Evolutionary conservation across 1,140 invertebrate genomes (phyloP).

Genomic region (Drosophila kurseongensis): DNA sequence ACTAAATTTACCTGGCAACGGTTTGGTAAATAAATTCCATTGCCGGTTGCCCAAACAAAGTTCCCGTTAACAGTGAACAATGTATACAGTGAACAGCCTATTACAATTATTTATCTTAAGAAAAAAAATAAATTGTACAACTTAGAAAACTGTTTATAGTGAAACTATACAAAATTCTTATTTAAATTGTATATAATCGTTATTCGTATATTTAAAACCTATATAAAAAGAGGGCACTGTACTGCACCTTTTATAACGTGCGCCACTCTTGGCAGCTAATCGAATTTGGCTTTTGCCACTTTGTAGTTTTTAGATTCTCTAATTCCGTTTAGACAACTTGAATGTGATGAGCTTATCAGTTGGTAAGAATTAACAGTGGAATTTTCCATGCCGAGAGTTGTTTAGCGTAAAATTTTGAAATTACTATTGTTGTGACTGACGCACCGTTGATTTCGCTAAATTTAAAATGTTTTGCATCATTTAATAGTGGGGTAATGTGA

Average conservation of each 20-base stretch:
- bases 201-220: background rate
- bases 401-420: constrained; percentile 23
- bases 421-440: constrained; percentile 18
- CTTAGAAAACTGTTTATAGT: too few relatives aligned
- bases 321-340: constrained; percentile 12
- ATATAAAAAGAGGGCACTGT: background rate
- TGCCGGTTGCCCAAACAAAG: constrained; percentile 2
- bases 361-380: constrained; percentile 19
- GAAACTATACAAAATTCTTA: too few relatives aligned
- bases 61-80: background rate
- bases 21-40: background rate
- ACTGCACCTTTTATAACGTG: background rate
- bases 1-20: constrained; percentile 11
- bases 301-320: constrained; percentile 15
- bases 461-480: constrained; percentile 39
- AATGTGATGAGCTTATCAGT: constrained; percentile 19
- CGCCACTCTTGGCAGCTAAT: constrained; percentile 32
- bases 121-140: too few relatives aligned
- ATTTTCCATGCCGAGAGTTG: constrained; percentile 22
- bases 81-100: background rate
- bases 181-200: background rate
- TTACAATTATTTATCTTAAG: background rate
- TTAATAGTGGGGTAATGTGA: constrained; percentile 12
- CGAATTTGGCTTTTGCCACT: constrained; percentile 9
- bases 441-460: constrained; percentile 31